Conservation (phyloP, 2,113 vertebrate species). For the Dipodomys merriami region DNA sequence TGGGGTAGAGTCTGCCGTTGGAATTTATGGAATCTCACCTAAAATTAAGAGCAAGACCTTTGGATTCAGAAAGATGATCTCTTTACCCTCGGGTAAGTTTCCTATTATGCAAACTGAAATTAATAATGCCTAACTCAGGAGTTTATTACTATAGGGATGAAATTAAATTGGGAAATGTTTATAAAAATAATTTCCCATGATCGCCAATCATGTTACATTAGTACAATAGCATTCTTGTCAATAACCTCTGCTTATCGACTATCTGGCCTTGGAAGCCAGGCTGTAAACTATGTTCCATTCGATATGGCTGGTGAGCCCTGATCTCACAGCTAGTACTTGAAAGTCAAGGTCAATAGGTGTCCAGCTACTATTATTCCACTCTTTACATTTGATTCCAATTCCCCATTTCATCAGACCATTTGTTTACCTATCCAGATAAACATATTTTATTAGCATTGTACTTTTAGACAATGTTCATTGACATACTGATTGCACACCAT, state of each 20-base stretch:
- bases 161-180: conserved; percentile 33
- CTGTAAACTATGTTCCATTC: background rate
- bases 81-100: background rate
- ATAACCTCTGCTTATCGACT: conserved; percentile 49
- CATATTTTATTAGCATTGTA: background rate
- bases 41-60: background rate
- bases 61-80: background rate
- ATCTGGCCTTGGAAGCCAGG: conserved; percentile 19
- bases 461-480: background rate
- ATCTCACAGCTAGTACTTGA: background rate
- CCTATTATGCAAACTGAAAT: conserved; percentile 3
- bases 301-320: background rate
- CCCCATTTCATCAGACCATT: rapidly evolving
- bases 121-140: background rate
- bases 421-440: conserved; percentile 59
- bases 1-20: background rate
- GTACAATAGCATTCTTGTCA: conserved; percentile 6
- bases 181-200: conserved; percentile 8
- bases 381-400: background rate
- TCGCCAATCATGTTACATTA: background rate
- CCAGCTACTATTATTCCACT: background rate
- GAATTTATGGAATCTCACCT: background rate
- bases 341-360: conserved; percentile 51
- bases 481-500: conserved; percentile 26
- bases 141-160: background rate